Evolutionary conservation across 2,888 invertebrate genomes (phyloP).

Genomic region (Seira sanloemensis): DNA sequence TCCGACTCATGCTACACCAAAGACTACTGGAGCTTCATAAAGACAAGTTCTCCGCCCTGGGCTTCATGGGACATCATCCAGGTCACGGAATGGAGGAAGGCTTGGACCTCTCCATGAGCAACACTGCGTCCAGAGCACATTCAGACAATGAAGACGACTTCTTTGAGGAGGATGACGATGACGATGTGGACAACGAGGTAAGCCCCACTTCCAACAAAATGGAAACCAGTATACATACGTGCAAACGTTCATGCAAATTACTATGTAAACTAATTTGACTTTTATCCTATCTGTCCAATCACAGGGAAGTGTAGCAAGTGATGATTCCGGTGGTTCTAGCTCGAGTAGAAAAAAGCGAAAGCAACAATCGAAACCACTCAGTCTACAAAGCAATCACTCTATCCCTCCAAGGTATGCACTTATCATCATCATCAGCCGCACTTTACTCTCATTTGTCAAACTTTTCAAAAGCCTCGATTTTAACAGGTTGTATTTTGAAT

Average conservation of each 20-base stretch:
- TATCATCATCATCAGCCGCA: not conserved
- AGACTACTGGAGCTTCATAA: constrained; percentile 91
- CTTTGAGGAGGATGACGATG: constrained; percentile 86
- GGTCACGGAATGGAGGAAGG: constrained; percentile 85
- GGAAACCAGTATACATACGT: no score
- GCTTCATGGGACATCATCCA: constrained; percentile 80
- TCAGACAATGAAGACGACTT: constrained; percentile 87
- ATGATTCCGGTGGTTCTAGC: constrained; percentile 71
- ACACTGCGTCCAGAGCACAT: constrained; percentile 87
- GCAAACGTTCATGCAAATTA: constrained; percentile 6
- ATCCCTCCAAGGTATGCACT: constrained; percentile 49
- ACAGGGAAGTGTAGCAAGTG: constrained; percentile 72
- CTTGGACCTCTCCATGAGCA: constrained; percentile 85
- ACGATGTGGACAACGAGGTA: constrained; percentile 80
- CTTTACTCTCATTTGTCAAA: not conserved
- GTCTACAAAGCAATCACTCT: constrained; percentile 64
- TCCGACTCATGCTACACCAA: constrained; percentile 91
- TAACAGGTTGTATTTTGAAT: no score
- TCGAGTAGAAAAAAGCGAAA: constrained; percentile 73
- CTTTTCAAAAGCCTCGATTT: no score
- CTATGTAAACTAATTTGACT: no score
- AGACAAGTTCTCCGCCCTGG: constrained; percentile 79
- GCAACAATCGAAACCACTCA: constrained; percentile 67
- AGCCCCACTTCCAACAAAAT: not conserved
- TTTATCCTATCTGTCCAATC: no score